A percentile compares a stretch with the other conserved stretches of the same genome.
Evolutionary conservation across 2,888 invertebrate genomes (phyloP).

Genomic region (Hydropsyche betteni): DNA sequence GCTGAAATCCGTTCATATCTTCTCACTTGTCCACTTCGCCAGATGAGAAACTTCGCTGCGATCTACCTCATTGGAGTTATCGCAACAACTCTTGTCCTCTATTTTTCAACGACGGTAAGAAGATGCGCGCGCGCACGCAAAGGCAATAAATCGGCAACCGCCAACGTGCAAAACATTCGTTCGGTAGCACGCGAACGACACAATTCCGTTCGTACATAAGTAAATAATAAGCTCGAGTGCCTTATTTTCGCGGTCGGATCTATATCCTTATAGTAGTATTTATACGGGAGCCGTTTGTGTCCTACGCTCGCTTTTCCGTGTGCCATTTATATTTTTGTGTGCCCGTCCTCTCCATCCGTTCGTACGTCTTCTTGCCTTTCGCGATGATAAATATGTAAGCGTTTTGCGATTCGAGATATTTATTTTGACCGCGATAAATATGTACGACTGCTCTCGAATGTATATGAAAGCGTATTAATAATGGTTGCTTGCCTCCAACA

Average conservation of each 20-base stretch:
- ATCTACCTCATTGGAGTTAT: no score
- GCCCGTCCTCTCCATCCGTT: slow-evolving; percentile 31
- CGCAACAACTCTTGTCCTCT: not conserved
- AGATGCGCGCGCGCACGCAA: no score
- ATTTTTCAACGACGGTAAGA: not conserved
- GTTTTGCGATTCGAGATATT: slow-evolving; percentile 40
- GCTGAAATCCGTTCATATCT: not conserved
- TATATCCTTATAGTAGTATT: slow-evolving; percentile 33
- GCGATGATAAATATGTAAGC: slow-evolving; percentile 46
- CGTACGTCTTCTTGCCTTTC: slow-evolving; percentile 41
- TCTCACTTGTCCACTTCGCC: not conserved
- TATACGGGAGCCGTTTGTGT: slow-evolving; percentile 18
- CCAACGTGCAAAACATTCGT: slow-evolving; percentile 15
- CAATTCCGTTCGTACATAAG: slow-evolving; percentile 30
- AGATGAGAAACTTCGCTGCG: not conserved
- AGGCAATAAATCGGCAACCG: no score
- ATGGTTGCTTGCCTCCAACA: slow-evolving; percentile 13
- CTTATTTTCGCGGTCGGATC: slow-evolving; percentile 38
- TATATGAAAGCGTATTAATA: slow-evolving; percentile 13
- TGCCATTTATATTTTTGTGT: slow-evolving; percentile 47
- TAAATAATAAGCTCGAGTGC: slow-evolving; percentile 39
- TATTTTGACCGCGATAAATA: slow-evolving; percentile 37
- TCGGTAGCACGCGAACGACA: slow-evolving; percentile 30
- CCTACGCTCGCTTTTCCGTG: slow-evolving; percentile 1
- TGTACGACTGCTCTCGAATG: slow-evolving; percentile 11